Conservation (phyloP, 2,797 vertebrate genomes). For the Glossophaga mutica region DNA sequence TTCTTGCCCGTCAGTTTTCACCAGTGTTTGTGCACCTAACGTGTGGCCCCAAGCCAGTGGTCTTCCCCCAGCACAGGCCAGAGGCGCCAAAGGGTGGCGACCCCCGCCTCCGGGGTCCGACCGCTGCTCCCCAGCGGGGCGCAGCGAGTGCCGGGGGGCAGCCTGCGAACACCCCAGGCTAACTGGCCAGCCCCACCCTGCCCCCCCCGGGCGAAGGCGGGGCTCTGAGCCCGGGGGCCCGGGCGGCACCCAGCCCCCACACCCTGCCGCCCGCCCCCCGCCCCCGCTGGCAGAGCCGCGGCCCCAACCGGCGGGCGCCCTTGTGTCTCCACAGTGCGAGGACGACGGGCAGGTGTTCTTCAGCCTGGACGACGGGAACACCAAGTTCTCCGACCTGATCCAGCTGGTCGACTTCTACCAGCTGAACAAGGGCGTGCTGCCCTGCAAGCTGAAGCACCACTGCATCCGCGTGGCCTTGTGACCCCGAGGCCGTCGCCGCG, state of each 20-base stretch:
- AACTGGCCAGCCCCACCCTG: neutral
- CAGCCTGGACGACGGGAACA: constrained; percentile 96
- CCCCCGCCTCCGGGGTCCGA: accelerated
- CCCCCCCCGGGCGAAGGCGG: accelerated
- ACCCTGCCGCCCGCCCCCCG: accelerated
- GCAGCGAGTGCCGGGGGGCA: no score
- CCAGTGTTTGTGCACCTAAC: no score
- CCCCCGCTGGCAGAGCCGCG: neutral
- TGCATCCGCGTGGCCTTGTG: constrained; percentile 99
- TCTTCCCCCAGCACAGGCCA: no score
- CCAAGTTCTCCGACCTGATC: constrained; percentile 98
- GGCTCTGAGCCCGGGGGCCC: neutral
- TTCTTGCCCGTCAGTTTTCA: no score
- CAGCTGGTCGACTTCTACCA: constrained; percentile 99
- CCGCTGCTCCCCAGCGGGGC: neutral
- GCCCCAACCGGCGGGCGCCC: constrained; percentile 8
- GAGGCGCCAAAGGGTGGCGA: neutral
- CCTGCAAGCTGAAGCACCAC: constrained; percentile 98
- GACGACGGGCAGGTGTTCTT: constrained; percentile 97
- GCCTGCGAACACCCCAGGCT: neutral
- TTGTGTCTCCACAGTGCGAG: constrained; percentile 87
- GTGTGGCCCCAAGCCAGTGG: neutral
- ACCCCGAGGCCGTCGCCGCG: constrained; percentile 46
- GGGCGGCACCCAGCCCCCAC: neutral
- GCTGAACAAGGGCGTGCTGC: constrained; percentile 98